phyloP scores from a whole-genome alignment of 2,113 vertebrate genomes.

The Catharus minimus region DNA sequence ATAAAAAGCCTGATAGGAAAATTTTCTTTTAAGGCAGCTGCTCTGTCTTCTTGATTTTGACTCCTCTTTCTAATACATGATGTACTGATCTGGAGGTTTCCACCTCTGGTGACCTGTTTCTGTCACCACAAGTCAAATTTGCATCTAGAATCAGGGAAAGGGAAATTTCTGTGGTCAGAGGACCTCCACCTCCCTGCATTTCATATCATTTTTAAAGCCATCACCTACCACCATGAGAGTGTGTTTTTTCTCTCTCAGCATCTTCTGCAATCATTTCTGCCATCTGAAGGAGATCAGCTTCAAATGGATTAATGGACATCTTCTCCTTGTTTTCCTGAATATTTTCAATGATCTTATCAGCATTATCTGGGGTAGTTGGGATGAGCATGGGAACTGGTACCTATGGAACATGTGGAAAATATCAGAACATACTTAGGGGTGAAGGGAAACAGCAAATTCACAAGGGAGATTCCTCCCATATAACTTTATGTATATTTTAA shows the following conservation, averaged over 20 bases:
- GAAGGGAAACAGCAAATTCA: neutral
- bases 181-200: neutral
- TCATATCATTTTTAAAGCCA: neutral
- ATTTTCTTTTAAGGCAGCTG: neutral
- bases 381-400: conserved; percentile 92
- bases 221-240: conserved; percentile 81
- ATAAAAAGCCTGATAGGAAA: neutral
- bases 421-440: neutral
- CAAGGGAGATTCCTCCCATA: neutral
- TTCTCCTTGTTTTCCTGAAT: conserved; percentile 91
- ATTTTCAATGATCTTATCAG: conserved; percentile 82
- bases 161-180: neutral
- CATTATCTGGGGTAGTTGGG: conserved; percentile 84
- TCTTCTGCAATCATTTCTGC: conserved; percentile 96
- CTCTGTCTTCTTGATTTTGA: neutral
- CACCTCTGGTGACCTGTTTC: neutral
- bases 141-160: neutral
- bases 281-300: conserved; percentile 96
- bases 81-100: neutral
- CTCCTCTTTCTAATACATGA: neutral
- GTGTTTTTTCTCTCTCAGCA: conserved; percentile 79
- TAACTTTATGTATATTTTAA: neutral
- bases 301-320: conserved; percentile 86
- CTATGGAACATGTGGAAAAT: conserved; percentile 56
- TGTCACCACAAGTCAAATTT: neutral